phyloP scores from a whole-genome alignment of 1,140 invertebrate genomes.

The Drosophila repletoides region DNA sequence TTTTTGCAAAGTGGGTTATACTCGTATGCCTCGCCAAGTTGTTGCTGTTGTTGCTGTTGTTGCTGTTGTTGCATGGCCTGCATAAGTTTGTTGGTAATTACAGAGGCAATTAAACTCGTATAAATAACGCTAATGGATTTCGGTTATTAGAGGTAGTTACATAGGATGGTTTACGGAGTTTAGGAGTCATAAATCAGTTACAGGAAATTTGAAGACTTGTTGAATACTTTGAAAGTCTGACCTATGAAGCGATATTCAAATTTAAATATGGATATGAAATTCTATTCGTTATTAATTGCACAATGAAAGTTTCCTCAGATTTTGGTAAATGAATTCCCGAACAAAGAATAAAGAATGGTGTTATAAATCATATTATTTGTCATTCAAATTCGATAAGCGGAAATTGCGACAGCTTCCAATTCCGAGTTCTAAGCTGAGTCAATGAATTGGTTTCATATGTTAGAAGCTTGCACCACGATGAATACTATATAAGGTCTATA shows the following conservation, averaged over 20 bases:
- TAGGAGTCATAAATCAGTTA: slow-evolving; percentile 16
- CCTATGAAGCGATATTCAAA: not conserved
- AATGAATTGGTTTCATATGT: slow-evolving; percentile 23
- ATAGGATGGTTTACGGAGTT: not conserved
- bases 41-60: slow-evolving; percentile 35
- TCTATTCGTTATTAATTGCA: not conserved
- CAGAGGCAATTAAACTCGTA: slow-evolving; percentile 61
- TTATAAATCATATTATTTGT: slow-evolving; percentile 37
- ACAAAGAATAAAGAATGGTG: not conserved
- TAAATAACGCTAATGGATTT: slow-evolving; percentile 68
- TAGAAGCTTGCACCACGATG: slow-evolving; percentile 10
- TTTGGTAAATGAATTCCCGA: not conserved
- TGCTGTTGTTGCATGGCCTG: slow-evolving; percentile 43
- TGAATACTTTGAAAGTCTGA: slow-evolving; percentile 1
- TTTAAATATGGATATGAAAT: not conserved
- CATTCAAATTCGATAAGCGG: slow-evolving; percentile 36
- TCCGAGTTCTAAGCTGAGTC: slow-evolving; percentile 10
- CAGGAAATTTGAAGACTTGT: slow-evolving; percentile 18
- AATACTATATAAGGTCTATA: not conserved
- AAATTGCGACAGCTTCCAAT: slow-evolving; percentile 24
- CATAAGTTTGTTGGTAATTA: slow-evolving; percentile 64
- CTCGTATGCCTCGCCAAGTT: slow-evolving; percentile 15
- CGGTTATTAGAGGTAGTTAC: slow-evolving; percentile 21
- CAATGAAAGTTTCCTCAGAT: not conserved
- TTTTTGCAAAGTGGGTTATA: slow-evolving; percentile 55